Base-by-base conservation (phyloP, 2,888 invertebrate species). In the Noctua pronuba region DNA sequence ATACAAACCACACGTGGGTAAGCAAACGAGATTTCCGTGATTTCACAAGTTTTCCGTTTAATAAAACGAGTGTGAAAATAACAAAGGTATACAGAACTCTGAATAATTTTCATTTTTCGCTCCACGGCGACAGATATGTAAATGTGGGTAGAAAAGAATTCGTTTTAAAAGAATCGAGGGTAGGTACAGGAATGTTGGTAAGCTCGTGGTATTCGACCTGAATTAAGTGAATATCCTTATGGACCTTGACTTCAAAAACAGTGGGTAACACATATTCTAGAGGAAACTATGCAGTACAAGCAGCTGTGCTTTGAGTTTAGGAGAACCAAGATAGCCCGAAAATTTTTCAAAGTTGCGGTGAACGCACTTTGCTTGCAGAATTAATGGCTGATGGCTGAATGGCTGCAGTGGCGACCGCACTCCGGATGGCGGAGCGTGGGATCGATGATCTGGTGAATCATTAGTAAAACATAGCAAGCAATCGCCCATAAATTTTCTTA, bases 81-180 rank as follows among this genome's bases (percentile, higher is more conserved):
- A 81, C 82, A 75, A 68, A 82, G 65, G 85, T 85, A 75, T 75
- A 75, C 82, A 75, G 60, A 70, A 75, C 73, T 77, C 49, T 55
- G 86, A 77, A 86, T 80, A 84, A 86, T 80, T 86, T 85, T 73
- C 73, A 85, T 84, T 80, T 83, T 85, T 74, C 84, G 66, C 52
- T 79, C 60, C 41, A 28, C 66, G 38, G 55, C 87, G 81, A 78
- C 86, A 76, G 71, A 76, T 86, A 85, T 86, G 84, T 81, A 86
- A 86, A 86, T 84, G 74, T 60, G 74, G 78, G 72, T 68, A 35
- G 49, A 62, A 64, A 80, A 78, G 81, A 84, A 86, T 85, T 81
- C 81, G 81, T 73, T 87, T 76, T 76, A 81, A 87, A 84, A 74
- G 62, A 84, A 85, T 85, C 75, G 76, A 80, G 70, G 70, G 66